These are phyloP conservation scores for Physeter macrocephalus DNA, from an alignment of 2,113 vertebrate species.

Conservation along the genomic window DNA sequence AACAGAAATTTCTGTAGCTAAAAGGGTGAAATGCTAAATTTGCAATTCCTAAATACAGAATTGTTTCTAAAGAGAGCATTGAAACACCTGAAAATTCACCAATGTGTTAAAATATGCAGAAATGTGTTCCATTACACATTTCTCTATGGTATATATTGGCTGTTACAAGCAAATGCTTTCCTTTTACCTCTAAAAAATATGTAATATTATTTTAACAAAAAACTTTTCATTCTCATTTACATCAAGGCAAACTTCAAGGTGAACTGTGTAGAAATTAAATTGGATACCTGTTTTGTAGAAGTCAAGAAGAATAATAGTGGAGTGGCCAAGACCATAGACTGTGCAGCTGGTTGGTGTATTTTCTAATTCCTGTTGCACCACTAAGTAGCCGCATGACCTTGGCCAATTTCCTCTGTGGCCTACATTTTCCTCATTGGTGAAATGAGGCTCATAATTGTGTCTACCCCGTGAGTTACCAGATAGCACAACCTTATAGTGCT, in stretches of 20 bases:
- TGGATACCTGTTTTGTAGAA: neutral
- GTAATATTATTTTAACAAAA: neutral
- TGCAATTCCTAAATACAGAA: conserved; percentile 10
- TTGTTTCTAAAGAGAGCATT: neutral
- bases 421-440: neutral
- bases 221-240: neutral
- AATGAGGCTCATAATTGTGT: neutral
- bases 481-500: neutral
- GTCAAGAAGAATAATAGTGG: neutral
- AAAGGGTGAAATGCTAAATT: neutral
- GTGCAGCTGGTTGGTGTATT: neutral
- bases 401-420: neutral
- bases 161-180: neutral
- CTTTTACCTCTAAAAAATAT: conserved; percentile 19
- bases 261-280: neutral
- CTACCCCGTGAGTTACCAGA: neutral
- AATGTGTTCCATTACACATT: neutral
- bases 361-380: neutral
- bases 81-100: conserved; percentile 28
- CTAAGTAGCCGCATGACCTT: neutral
- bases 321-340: neutral
- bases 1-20: neutral
- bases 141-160: neutral
- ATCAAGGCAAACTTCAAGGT: neutral
- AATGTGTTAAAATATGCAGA: conserved; percentile 17